These are phyloP conservation scores for Pissodes strobi DNA, from an alignment of 1,140 invertebrate genomes.

Conservation along the genomic window DNA sequence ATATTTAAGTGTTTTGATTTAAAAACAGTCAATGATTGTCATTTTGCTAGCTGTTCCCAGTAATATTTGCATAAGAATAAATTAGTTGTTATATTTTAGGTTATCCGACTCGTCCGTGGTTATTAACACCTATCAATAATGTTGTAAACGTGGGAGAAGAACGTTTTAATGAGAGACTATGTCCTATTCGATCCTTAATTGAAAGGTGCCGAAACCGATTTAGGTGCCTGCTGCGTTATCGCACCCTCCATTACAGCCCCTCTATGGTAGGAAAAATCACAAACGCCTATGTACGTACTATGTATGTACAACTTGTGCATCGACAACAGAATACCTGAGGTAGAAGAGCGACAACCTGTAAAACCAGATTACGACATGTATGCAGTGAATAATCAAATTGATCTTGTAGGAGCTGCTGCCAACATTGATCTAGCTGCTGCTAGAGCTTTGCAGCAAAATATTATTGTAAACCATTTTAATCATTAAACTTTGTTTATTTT, in stretches of 20 bases:
- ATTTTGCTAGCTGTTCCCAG: no score
- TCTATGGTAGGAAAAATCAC: conserved; percentile 36
- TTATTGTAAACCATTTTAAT: conserved; percentile 17
- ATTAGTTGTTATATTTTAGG: no score
- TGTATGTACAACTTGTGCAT: conserved; percentile 33
- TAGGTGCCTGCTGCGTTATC: conserved; percentile 32
- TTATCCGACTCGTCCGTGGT: conserved; percentile 32
- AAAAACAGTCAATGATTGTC: no score
- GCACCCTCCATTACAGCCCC: conserved; percentile 34
- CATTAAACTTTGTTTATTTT: no score
- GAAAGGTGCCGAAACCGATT: conserved; percentile 36
- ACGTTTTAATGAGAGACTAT: conserved; percentile 18
- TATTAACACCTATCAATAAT: conserved; percentile 28
- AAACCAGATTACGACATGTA: conserved; percentile 22
- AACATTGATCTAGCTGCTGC: conserved; percentile 15
- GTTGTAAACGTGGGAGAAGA: conserved; percentile 6
- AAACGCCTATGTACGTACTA: conserved; percentile 36
- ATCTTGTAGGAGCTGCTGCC: background rate
- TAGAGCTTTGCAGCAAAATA: conserved; percentile 9
- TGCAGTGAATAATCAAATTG: background rate
- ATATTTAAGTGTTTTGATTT: no score
- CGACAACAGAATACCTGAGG: conserved; percentile 11
- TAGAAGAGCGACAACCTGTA: conserved; percentile 5
- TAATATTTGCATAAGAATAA: no score
- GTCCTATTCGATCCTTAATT: conserved; percentile 17